Conservation (phyloP, 2,888 invertebrate genomes). For the Synanthedon formicaeformis region DNA sequence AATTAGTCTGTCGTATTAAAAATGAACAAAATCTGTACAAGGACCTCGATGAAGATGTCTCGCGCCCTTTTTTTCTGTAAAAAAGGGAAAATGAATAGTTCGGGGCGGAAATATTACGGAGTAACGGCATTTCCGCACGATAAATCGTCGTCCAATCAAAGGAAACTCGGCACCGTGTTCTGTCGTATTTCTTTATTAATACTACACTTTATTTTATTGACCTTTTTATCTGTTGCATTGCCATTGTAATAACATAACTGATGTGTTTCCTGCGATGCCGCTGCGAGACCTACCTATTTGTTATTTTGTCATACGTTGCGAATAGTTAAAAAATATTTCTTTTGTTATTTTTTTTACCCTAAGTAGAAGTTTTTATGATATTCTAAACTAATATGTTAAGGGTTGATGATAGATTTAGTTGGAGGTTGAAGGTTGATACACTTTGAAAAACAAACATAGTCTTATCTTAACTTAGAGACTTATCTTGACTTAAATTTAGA, state of each 20-base stretch:
- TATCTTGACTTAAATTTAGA: too few relatives aligned
- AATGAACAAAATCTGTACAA: not conserved
- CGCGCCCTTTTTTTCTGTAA: constrained; percentile 66
- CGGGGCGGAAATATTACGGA: constrained; percentile 68
- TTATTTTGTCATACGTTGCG: too few relatives aligned
- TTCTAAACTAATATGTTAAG: too few relatives aligned
- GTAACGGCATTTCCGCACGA: constrained; percentile 70
- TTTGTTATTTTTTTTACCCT: too few relatives aligned
- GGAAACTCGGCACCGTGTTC: constrained; percentile 42
- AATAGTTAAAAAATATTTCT: too few relatives aligned
- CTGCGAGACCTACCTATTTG: not conserved
- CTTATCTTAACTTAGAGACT: too few relatives aligned
- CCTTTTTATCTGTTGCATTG: constrained; percentile 57
- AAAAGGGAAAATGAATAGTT: constrained; percentile 67
- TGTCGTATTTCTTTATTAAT: constrained; percentile 65
- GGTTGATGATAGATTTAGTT: too few relatives aligned
- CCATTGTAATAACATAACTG: constrained; percentile 53
- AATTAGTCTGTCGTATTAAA: too few relatives aligned
- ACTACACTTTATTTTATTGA: constrained; percentile 66
- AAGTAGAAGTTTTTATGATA: too few relatives aligned
- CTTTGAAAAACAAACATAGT: too few relatives aligned
- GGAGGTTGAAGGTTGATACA: too few relatives aligned
- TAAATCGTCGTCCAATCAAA: constrained; percentile 70
- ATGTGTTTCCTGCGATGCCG: constrained; percentile 4
- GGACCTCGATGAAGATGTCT: constrained; percentile 59